Evolutionary conservation across 2,113 vertebrate species (phyloP).

Genomic region (Muntiacus muntjak): DNA sequence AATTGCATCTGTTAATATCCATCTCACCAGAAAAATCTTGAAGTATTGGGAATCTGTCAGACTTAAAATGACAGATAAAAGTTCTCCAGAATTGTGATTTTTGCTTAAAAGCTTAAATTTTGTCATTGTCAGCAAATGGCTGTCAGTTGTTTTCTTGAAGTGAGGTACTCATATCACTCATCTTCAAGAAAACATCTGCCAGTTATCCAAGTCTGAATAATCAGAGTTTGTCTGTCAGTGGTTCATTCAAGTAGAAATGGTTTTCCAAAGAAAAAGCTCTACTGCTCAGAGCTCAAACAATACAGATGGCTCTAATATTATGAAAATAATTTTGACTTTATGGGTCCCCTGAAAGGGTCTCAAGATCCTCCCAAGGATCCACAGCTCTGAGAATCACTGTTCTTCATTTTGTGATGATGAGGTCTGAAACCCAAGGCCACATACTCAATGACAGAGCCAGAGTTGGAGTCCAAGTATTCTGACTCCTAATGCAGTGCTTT

Average conservation of each 20-base stretch:
- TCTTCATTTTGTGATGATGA: neutral
- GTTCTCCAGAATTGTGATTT: neutral
- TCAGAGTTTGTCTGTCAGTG: neutral
- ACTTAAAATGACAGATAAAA: neutral
- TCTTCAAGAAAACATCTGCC: neutral
- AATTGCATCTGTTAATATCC: neutral
- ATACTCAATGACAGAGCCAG: neutral
- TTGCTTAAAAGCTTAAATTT: neutral
- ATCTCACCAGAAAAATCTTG: neutral
- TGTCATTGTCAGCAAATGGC: neutral
- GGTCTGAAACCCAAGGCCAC: neutral
- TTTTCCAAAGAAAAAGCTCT: neutral
- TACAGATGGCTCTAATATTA: neutral
- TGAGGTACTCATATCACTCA: neutral
- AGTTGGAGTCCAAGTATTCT: neutral
- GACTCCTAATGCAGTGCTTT: neutral
- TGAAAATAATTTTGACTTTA: constrained; percentile 20
- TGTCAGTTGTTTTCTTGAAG: neutral
- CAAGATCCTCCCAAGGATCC: neutral
- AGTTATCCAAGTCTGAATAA: neutral
- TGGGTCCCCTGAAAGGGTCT: neutral
- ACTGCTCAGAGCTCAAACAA: neutral
- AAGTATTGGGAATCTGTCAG: neutral
- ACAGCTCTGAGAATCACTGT: neutral
- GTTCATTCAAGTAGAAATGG: neutral